Evolutionary conservation across 92 coral and sea anemone species (phyloP), one percentile per base, ranked within the genome.

Genomic region (Epizoanthus illoricatus): DNA sequence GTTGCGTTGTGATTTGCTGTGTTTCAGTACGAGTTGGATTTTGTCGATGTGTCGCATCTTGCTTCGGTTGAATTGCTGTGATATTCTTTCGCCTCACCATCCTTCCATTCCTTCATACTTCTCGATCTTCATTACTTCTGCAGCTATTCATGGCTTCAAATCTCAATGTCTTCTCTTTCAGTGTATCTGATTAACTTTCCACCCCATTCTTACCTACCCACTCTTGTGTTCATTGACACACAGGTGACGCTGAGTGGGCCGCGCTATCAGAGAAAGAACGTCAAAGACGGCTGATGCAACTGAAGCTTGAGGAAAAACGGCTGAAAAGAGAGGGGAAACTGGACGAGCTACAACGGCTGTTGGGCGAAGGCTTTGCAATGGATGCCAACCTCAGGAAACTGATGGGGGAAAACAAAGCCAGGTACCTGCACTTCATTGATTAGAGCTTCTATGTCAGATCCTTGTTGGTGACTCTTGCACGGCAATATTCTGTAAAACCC

Each of bases 201-300:
- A 45, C 52, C 52, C 52, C 9, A 45, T 45, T 45, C 52, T 45
- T 0, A 5, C 52, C 52, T 11, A 45, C 52, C 10, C 9, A 45
- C 10, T 6, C 52, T 45, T 7, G 52, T 45, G 10, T 10, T 10
- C 52, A 45, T 7, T 7, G 52, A 45, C 11, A 7, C 63, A 0
- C 67, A 96, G 99, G 99, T n/a, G 99, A 93, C 10, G 93, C 89
- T 11, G 98, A 96, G 55, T 96, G 99, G 99, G 90, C 92, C 57
- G 70, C 86, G 28, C 58, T 93, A 65, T 93, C 99, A 13, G 99
- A 96, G 73, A 91, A 90, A 74, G 99, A 96, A 74, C 94, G 98
- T 5, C 99, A 96, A 70, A 88, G 85, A 61, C 93, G 97, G 36
- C 74, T 96, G 65, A 91, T 96, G 89, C 91, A 96, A 76, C 86